Percentiles rank a stretch among this genome's conserved stretches.
phyloP scores from a whole-genome alignment of 2,888 invertebrate species.

The Malthinus flaveolus region DNA sequence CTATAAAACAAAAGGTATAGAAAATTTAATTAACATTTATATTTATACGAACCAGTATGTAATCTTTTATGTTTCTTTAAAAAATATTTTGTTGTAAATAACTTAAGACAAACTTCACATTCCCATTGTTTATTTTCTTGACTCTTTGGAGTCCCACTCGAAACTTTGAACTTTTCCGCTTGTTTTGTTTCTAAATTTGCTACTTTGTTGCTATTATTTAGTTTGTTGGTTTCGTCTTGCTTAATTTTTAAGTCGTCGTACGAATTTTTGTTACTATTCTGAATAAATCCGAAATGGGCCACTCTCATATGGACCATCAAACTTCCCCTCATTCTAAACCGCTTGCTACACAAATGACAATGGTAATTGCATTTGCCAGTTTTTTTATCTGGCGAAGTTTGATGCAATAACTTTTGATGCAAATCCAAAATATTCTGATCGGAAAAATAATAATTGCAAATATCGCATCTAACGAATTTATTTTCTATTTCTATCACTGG shows the following conservation, averaged over 20 bases:
- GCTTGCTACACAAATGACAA: conserved; percentile 78
- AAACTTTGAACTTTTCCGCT: conserved; percentile 28
- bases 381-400: conserved; percentile 47
- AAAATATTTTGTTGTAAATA: conserved; percentile 88
- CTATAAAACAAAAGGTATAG: conserved; percentile 52
- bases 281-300: conserved; percentile 68
- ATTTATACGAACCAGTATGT: conserved; percentile 68
- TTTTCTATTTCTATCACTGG: conserved; percentile 47
- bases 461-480: conserved; percentile 61
- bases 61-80: conserved; percentile 85
- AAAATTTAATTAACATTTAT: neutral
- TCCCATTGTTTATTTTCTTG: conserved; percentile 81
- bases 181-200: conserved; percentile 9
- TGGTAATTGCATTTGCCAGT: conserved; percentile 57
- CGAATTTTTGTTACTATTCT: conserved; percentile 23
- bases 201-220: conserved; percentile 5
- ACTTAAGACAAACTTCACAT: conserved; percentile 81
- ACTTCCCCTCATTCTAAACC: conserved; percentile 81
- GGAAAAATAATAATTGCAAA: conserved; percentile 74
- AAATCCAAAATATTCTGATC: conserved; percentile 71
- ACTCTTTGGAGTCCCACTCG: conserved; percentile 36
- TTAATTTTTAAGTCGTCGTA: neutral
- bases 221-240: conserved; percentile 7
- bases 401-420: conserved; percentile 74
- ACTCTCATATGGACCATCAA: conserved; percentile 81